A percentile compares a stretch with the other conserved stretches of the same genome.
Evolutionary conservation across 2,888 invertebrate genomes (phyloP).

Genomic region (Cryptocephalus primarius): DNA sequence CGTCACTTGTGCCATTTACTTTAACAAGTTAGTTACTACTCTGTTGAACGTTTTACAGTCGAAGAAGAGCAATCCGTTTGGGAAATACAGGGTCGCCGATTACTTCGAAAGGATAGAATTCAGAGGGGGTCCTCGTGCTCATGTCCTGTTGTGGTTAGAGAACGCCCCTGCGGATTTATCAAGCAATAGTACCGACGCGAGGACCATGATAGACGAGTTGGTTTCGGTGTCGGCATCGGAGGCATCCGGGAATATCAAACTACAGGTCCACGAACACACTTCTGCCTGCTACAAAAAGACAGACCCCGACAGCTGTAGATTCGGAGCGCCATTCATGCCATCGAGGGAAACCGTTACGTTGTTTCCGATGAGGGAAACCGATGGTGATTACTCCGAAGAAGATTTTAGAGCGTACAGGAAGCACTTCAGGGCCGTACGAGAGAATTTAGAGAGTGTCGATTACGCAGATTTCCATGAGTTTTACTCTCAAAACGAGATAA

Average conservation of each 20-base stretch:
- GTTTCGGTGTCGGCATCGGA: constrained; percentile 18
- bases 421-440: constrained; percentile 7
- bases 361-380: constrained; percentile 12
- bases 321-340: constrained; percentile 26
- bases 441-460: constrained; percentile 12
- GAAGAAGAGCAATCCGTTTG: constrained; percentile 24
- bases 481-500: constrained; percentile 9
- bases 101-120: constrained; percentile 30
- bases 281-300: constrained; percentile 22
- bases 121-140: constrained; percentile 27
- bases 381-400: constrained; percentile 5
- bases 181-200: constrained; percentile 6
- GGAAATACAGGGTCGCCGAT: constrained; percentile 20
- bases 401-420: background rate
- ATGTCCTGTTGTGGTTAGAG: constrained; percentile 27
- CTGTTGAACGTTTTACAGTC: constrained; percentile 18
- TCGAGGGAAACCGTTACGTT: constrained; percentile 17
- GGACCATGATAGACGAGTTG: constrained; percentile 19
- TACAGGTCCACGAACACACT: constrained; percentile 23
- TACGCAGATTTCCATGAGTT: constrained; percentile 13
- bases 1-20: constrained; percentile 12
- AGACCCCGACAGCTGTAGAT: constrained; percentile 14
- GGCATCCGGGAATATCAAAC: constrained; percentile 18
- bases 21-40: constrained; percentile 26
- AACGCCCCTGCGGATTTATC: constrained; percentile 20